phyloP scores from a whole-genome alignment of 1,140 invertebrate species.

The Procambarus clarkii region DNA sequence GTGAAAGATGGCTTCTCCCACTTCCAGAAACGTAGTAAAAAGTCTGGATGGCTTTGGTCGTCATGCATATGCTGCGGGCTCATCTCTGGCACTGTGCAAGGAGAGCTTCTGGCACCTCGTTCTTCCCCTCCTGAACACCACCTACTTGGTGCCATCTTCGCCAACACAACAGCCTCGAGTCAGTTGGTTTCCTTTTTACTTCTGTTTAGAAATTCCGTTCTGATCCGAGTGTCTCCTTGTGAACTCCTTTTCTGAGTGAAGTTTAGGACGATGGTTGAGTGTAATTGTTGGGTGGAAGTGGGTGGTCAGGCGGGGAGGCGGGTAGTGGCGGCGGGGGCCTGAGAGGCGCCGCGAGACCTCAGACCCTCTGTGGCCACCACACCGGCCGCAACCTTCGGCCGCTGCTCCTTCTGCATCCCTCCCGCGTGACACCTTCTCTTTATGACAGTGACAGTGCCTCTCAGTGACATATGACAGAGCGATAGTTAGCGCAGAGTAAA shows the following conservation, averaged over 20 bases:
- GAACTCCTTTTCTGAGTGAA: background rate
- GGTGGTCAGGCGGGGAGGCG: conserved; percentile 59
- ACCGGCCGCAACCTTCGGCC: conserved; percentile 21
- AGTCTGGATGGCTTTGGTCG: conserved; percentile 24
- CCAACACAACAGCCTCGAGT: background rate
- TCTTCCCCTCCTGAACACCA: conserved; percentile 53
- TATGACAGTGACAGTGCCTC: conserved; percentile 24
- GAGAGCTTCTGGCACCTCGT: conserved; percentile 44
- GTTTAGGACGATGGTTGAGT: background rate
- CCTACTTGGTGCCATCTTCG: background rate
- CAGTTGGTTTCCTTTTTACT: background rate
- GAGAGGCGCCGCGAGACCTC: conserved; percentile 19
- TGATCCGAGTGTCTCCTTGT: background rate
- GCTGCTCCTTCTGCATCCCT: background rate
- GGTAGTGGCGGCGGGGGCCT: conserved; percentile 14
- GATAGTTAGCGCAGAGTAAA: conserved; percentile 9
- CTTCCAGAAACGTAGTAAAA: conserved; percentile 22
- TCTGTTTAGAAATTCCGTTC: background rate
- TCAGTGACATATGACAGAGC: conserved; percentile 32
- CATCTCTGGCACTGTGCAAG: conserved; percentile 43
- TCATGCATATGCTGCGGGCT: conserved; percentile 22
- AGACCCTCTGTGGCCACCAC: conserved; percentile 45
- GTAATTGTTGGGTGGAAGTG: conserved; percentile 10
- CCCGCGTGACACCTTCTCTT: background rate
- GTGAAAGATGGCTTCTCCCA: background rate